Evolutionary conservation across 2,888 invertebrate genomes (phyloP).

Genomic region (Hydroisotoma schaefferi): DNA sequence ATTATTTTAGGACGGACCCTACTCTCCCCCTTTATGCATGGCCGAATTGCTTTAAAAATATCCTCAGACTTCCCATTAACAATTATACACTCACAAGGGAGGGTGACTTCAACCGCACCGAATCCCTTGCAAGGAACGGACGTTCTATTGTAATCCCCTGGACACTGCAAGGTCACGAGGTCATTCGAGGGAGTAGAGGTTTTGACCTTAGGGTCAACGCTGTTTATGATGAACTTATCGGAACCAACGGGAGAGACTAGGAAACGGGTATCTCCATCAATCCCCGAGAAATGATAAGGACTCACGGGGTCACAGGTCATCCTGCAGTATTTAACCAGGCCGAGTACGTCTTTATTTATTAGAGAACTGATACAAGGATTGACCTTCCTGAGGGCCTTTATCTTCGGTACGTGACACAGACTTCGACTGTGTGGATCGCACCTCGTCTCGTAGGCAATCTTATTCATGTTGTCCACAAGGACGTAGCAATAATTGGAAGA

Average conservation of each 20-base stretch:
- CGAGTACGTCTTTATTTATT: conserved; percentile 3
- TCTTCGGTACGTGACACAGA: conserved; percentile 27
- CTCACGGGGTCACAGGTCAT: background rate
- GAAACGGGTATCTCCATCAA: background rate
- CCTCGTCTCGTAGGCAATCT: conserved; percentile 24
- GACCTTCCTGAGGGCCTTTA: conserved; percentile 12
- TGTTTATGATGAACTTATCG: background rate
- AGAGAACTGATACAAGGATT: conserved; percentile 27
- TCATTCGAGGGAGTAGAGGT: background rate
- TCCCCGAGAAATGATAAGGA: background rate
- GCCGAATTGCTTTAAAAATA: too few relatives aligned
- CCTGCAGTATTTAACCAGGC: background rate
- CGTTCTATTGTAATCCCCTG: background rate
- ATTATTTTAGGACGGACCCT: too few relatives aligned
- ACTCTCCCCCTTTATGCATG: too few relatives aligned
- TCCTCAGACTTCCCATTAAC: too few relatives aligned
- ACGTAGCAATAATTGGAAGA: too few relatives aligned
- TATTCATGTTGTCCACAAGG: conserved; percentile 19
- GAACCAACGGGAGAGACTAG: background rate
- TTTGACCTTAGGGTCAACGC: background rate
- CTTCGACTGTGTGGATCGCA: conserved; percentile 15
- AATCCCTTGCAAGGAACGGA: background rate
- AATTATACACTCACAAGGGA: background rate
- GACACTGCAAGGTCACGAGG: background rate
- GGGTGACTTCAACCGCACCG: background rate